Evolutionary conservation across 2,797 vertebrate genomes (phyloP), one percentile per base, ranked within the genome.

Genomic region (Buceros bicornis): DNA sequence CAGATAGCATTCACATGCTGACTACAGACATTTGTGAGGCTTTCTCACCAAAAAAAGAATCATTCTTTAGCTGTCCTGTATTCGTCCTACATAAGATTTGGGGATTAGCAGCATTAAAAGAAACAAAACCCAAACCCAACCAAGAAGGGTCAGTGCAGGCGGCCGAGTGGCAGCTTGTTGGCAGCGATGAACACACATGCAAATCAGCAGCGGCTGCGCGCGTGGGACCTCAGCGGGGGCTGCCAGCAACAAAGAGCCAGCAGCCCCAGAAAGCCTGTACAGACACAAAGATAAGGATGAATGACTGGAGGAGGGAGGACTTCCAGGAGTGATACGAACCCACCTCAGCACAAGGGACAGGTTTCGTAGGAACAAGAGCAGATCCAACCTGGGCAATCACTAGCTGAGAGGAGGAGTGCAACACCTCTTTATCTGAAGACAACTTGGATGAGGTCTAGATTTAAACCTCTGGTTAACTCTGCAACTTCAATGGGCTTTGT

Each of bases 71-170:
- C 84, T 83, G 48, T 78, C 61, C 61, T 61, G 28, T 47, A 28
- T 80, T 82, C 0, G 2, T 76, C 84, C 92, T 72, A 71, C 47
- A 17, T 18, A 78, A 62, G 61, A 91, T 89, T 73, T 64, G 78
- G 82, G 67, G 91, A 97, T 95, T 94, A 93, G 43, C 82, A 88
- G 62, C 40, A 35, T 66, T 82, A 86, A 76, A 90, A 73, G 69
- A 60, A 90, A 21, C 73, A 83, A 35, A 92, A 53, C 35, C 47
- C 56, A 11, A 82, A 48, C 13, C 51, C 31, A 56, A 60, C 18
- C 4, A 24, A 28, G 79, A 60, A 81, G 69, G 82, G 91, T 81
- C 61, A 71, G 61, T 0, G 1, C 57, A 67, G 93, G 64, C 4
- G 0, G 74, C 70, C 1, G 17, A 66, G 70, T 31, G 2, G 79